These are phyloP conservation scores for Phaetusa simplex DNA, from an alignment of 2,113 vertebrate species.

Conservation along the genomic window DNA sequence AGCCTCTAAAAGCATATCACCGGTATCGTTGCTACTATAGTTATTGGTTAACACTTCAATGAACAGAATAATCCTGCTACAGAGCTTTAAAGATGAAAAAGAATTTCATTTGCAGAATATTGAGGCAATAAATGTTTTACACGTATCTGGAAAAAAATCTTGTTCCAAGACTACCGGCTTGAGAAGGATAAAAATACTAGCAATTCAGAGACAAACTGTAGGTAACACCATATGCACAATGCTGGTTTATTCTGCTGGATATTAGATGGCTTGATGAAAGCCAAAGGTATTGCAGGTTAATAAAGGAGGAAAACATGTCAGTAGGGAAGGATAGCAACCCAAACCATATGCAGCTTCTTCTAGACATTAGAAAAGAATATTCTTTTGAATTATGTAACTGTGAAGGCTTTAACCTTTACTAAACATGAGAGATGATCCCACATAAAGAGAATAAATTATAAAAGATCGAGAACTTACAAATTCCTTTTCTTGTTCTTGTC, in stretches of 20 bases:
- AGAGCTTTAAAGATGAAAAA: not conserved
- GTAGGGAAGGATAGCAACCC: not conserved
- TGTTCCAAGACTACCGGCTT: not conserved
- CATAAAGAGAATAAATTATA: not conserved
- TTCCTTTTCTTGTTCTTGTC: not conserved
- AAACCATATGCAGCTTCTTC: not conserved
- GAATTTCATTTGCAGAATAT: not conserved
- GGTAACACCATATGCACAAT: not conserved
- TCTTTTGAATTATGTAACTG: not conserved
- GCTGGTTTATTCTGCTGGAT: not conserved
- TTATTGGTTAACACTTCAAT: not conserved
- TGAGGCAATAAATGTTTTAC: not conserved
- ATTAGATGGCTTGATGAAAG: not conserved
- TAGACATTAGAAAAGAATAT: not conserved
- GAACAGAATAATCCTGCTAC: not conserved
- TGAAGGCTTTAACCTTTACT: not conserved
- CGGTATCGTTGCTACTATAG: not conserved
- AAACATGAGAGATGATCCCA: not conserved
- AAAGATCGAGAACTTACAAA: not conserved
- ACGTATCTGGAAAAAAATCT: not conserved
- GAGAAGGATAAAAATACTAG: not conserved
- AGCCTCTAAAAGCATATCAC: not conserved
- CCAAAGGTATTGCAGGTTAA: not conserved
- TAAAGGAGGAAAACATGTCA: not conserved
- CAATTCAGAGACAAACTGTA: not conserved